Evolutionary conservation across 2,113 vertebrate genomes (phyloP).

Genomic region (Cyrtonyx montezumae): DNA sequence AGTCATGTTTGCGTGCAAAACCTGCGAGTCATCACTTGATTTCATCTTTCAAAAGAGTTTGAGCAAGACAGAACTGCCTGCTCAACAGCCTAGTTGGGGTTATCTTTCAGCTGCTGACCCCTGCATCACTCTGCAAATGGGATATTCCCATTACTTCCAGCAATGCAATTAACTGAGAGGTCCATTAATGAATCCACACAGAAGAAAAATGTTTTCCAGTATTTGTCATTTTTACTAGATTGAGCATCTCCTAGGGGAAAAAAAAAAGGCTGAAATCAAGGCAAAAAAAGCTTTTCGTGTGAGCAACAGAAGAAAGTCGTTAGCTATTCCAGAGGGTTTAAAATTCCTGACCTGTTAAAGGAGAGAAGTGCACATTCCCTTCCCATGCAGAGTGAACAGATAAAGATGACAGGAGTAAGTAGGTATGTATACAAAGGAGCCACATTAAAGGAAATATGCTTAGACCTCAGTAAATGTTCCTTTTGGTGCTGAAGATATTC

Average conservation of each 20-base stretch:
- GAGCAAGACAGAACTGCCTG: not conserved
- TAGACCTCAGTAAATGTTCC: not conserved
- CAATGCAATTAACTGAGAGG: not conserved
- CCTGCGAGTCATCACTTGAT: not conserved
- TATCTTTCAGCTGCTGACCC: not conserved
- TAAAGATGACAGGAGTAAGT: slow-evolving; percentile 4
- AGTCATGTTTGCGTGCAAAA: not conserved
- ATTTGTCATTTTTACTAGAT: not conserved
- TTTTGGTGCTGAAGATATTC: not conserved
- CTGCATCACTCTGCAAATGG: not conserved
- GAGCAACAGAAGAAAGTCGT: not conserved
- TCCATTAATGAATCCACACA: not conserved
- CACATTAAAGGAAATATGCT: slow-evolving; percentile 9
- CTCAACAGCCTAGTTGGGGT: not conserved
- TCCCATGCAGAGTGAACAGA: not conserved
- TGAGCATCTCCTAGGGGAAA: not conserved
- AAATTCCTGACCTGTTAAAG: slow-evolving; percentile 23
- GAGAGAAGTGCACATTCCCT: not conserved
- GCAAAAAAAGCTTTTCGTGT: not conserved
- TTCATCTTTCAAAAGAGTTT: not conserved
- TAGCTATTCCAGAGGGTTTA: slow-evolving; percentile 6
- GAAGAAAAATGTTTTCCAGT: not conserved
- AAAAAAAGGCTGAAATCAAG: not conserved
- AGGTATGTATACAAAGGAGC: not conserved
- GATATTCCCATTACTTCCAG: not conserved